These are phyloP conservation scores for Cervus canadensis DNA, from an alignment of 2,113 vertebrate genomes.

Conservation along the genomic window DNA sequence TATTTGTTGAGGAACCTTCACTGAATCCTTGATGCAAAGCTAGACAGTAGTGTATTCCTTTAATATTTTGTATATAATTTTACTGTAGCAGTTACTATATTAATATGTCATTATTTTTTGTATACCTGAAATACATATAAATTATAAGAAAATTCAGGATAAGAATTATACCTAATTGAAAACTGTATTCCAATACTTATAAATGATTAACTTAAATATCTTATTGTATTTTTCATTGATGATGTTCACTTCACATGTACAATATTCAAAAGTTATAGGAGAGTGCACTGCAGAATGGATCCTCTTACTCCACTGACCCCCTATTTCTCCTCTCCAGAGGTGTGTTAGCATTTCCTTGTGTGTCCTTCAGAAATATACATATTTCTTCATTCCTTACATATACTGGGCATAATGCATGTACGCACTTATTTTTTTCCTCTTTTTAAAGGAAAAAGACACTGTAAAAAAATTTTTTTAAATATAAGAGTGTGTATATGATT, in stretches of 20 bases:
- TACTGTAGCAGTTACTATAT: background rate
- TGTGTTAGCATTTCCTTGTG: background rate
- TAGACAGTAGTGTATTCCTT: background rate
- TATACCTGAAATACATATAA: background rate
- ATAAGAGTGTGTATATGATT: background rate
- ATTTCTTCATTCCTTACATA: background rate
- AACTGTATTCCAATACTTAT: background rate
- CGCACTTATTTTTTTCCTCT: background rate
- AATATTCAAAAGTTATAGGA: background rate
- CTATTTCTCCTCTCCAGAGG: background rate
- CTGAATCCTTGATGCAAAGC: background rate
- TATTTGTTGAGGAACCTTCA: background rate
- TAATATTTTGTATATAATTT: background rate
- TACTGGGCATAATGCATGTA: background rate
- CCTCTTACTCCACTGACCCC: background rate
- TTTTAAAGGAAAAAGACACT: background rate
- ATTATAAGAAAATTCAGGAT: background rate
- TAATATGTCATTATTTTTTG: background rate
- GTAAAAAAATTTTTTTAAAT: background rate
- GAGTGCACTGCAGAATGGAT: background rate
- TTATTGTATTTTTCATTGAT: background rate
- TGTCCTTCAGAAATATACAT: background rate
- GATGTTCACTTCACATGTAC: background rate
- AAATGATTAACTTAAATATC: background rate
- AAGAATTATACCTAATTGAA: background rate